phyloP scores from a whole-genome alignment of 2,113 vertebrate species.

The Ranitomeya variabilis region DNA sequence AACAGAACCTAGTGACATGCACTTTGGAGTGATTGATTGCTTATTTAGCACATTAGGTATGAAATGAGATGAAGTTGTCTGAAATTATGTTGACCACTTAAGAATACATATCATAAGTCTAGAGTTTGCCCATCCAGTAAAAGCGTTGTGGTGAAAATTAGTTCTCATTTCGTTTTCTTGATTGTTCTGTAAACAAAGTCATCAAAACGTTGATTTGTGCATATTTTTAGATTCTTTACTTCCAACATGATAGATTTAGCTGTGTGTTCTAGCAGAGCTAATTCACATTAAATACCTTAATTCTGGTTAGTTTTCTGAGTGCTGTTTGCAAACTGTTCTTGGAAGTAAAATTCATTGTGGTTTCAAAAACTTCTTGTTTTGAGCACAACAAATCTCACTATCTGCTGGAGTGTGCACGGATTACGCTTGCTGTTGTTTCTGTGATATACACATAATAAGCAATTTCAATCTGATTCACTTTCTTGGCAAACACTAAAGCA shows the following conservation, averaged over 20 bases:
- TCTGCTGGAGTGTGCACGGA: slow-evolving; percentile 40
- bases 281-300: neutral
- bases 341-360: slow-evolving; percentile 37
- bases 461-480: slow-evolving; percentile 51
- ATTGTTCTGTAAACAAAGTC: too few species aligned
- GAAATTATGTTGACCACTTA: too few species aligned
- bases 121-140: too few species aligned
- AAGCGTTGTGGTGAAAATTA: too few species aligned
- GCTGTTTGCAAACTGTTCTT: slow-evolving; percentile 37
- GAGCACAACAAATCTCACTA: slow-evolving; percentile 41
- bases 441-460: slow-evolving; percentile 40
- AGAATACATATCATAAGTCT: too few species aligned
- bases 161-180: too few species aligned
- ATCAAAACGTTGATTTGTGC: too few species aligned
- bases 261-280: neutral
- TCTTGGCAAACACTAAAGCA: slow-evolving; percentile 49
- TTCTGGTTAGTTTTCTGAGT: neutral
- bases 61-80: too few species aligned
- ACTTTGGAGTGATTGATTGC: too few species aligned
- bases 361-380: slow-evolving; percentile 44
- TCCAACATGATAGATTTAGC: neutral
- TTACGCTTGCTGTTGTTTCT: slow-evolving; percentile 44
- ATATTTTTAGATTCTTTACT: neutral
- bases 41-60: too few species aligned
- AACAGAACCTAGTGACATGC: too few species aligned